Base-by-base conservation (phyloP, 1,140 invertebrate species). In the Holotrichia oblita region DNA sequence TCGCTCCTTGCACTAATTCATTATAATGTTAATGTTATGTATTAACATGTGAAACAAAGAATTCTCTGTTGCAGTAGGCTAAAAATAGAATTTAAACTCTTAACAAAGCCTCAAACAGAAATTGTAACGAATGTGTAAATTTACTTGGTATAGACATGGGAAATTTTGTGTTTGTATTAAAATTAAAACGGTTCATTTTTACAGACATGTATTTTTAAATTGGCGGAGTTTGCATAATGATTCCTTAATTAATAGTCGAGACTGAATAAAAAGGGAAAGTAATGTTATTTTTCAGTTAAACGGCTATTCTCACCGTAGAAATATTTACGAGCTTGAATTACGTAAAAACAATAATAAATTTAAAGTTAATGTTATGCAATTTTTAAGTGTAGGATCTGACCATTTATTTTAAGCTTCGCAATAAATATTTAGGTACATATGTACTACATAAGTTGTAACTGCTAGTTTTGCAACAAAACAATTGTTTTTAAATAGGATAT, bases 11-110 rank as follows among this genome's bases (percentile, higher is more conserved):
- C 14, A n/a, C 14, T n/a, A 55, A n/a, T 55, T 55, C 48, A n/a
- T 55, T n/a, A 55, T 55, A 55, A 55, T 17, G n/a, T 55, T 55
- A 55, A 55, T 55, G 14, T 55, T 55, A 55, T 34, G 27, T 34
- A 34, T 55, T 55, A 55, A 17, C 14, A 55, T 55, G 48, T 55
- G 48, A 55, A 55, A 55, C 48, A 55, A 55, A 55, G 48, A 55
- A 55, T 55, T 55, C 14, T 17, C 48, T 55, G 48, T 55, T 55
- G n/a, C 12, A 55, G 12, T 20, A 0, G n/a, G 48, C 48, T 55
- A 55, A 17, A 55, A 55, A 55, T 55, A 55, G 48, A 55, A 55
- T 55, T 55, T 55, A 17, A n/a, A 55, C n/a, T 14, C 17, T 17
- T 55, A 17, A 55, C 48, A 55, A 55, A 55, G 14, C 14, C 17